Evolutionary conservation across 2,797 vertebrate genomes (phyloP).

Genomic region (Epinephelus awoara): DNA sequence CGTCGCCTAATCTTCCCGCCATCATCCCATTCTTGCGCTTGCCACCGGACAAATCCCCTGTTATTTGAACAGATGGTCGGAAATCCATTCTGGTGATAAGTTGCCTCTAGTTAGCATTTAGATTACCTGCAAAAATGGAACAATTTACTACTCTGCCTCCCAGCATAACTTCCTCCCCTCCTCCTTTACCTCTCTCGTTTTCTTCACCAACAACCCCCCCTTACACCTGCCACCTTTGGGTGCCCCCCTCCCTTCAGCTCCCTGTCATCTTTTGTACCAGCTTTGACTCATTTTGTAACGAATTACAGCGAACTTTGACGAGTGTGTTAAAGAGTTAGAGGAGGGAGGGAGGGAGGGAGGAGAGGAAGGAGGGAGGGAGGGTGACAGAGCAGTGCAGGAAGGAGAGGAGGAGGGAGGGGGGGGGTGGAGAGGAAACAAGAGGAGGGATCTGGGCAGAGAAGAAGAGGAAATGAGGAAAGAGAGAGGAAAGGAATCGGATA

Average conservation of each 20-base stretch:
- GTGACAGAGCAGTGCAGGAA: background rate
- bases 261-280: conserved; percentile 60
- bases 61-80: conserved; percentile 99
- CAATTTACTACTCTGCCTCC: conserved; percentile 99
- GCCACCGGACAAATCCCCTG: conserved; percentile 99
- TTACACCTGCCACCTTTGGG: conserved; percentile 62
- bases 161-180: conserved; percentile 92
- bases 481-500: background rate
- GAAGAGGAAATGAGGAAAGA: background rate
- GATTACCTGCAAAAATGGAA: conserved; percentile 99
- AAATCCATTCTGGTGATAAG: conserved; percentile 99
- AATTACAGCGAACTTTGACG: conserved; percentile 73
- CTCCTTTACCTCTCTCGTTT: conserved; percentile 53
- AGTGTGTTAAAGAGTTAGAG: conserved; percentile 56
- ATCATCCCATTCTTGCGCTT: conserved; percentile 99
- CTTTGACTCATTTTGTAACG: conserved; percentile 58
- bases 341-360: background rate
- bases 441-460: background rate
- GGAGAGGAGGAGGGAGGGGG: background rate
- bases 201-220: conserved; percentile 39
- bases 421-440: background rate
- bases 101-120: conserved; percentile 99
- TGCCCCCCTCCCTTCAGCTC: conserved; percentile 31
- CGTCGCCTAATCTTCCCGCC: conserved; percentile 99
- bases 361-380: background rate